Evolutionary conservation across 1,140 invertebrate genomes (phyloP).

Genomic region (Zaprionus africanus): DNA sequence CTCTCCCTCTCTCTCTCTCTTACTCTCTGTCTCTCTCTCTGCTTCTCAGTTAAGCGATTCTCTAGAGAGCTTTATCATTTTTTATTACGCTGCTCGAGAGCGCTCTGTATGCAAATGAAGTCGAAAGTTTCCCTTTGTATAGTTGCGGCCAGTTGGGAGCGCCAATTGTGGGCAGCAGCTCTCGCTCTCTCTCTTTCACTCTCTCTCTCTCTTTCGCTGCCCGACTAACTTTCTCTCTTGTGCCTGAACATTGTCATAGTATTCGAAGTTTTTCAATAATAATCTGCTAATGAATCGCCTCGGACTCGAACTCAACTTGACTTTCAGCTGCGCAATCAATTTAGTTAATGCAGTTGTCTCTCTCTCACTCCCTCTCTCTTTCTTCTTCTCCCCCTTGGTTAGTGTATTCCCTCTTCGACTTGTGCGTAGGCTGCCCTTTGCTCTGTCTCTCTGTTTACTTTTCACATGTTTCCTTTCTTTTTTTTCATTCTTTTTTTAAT

Average conservation of each 20-base stretch:
- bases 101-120: constrained; percentile 83
- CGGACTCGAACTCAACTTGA: not conserved
- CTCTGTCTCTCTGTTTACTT: constrained; percentile 10
- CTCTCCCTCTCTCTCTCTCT: not conserved
- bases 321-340: not conserved
- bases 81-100: constrained; percentile 82
- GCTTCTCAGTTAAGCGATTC: constrained; percentile 32
- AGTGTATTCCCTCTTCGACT: constrained; percentile 20
- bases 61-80: constrained; percentile 80
- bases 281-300: constrained; percentile 6
- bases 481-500: constrained; percentile 67
- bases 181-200: not conserved
- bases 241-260: constrained; percentile 24
- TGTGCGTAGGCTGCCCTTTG: not conserved
- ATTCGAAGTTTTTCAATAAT: constrained; percentile 13
- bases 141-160: constrained; percentile 61
- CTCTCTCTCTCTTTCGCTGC: not conserved
- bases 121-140: constrained; percentile 81
- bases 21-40: not conserved
- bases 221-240: not conserved
- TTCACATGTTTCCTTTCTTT: constrained; percentile 41
- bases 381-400: rapidly evolving
- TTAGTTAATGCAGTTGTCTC: not conserved
- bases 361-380: not conserved
- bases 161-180: constrained; percentile 7